Evolutionary conservation across 2,888 invertebrate species (phyloP).

Genomic region (Drosophila demipolita): DNA sequence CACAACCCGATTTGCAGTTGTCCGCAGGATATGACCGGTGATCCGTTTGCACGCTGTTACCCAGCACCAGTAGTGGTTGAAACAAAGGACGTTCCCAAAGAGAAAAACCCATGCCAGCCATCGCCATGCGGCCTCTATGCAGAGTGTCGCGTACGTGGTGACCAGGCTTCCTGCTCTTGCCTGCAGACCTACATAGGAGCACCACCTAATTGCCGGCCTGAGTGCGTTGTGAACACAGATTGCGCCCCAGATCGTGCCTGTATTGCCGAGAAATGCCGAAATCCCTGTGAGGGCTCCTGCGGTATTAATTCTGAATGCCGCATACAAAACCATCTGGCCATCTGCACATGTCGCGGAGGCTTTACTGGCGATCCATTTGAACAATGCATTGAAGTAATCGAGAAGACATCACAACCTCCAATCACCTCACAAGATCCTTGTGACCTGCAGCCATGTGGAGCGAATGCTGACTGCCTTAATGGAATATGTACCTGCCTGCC

Average conservation of each 20-base stretch:
- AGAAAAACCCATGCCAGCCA: slow-evolving; percentile 89
- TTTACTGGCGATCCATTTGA: slow-evolving; percentile 90
- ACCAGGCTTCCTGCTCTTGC: slow-evolving; percentile 89
- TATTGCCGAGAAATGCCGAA: slow-evolving; percentile 89
- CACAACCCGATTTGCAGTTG: slow-evolving; percentile 94
- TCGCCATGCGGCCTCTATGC: slow-evolving; percentile 90
- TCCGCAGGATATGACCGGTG: slow-evolving; percentile 90
- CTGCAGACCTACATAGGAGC: slow-evolving; percentile 88
- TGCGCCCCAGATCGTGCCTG: slow-evolving; percentile 89
- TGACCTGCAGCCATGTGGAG: slow-evolving; percentile 93
- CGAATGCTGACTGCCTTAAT: slow-evolving; percentile 93
- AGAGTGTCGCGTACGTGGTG: slow-evolving; percentile 88
- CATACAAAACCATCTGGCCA: slow-evolving; percentile 89
- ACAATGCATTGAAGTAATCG: slow-evolving; percentile 86
- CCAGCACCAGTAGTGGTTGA: slow-evolving; percentile 83
- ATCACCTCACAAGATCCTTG: slow-evolving; percentile 88
- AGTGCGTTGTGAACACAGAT: slow-evolving; percentile 88
- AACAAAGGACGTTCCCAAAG: slow-evolving; percentile 71
- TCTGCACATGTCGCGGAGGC: slow-evolving; percentile 87
- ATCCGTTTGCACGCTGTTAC: slow-evolving; percentile 91
- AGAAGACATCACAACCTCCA: slow-evolving; percentile 86
- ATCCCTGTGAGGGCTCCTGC: slow-evolving; percentile 90
- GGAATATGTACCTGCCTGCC: slow-evolving; percentile 91
- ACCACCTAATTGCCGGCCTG: slow-evolving; percentile 89
- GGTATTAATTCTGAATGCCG: slow-evolving; percentile 90